Evolutionary conservation across 2,888 invertebrate species (phyloP), one percentile per base, ranked within the genome.

Genomic region (Holacanthella duospinosa): DNA sequence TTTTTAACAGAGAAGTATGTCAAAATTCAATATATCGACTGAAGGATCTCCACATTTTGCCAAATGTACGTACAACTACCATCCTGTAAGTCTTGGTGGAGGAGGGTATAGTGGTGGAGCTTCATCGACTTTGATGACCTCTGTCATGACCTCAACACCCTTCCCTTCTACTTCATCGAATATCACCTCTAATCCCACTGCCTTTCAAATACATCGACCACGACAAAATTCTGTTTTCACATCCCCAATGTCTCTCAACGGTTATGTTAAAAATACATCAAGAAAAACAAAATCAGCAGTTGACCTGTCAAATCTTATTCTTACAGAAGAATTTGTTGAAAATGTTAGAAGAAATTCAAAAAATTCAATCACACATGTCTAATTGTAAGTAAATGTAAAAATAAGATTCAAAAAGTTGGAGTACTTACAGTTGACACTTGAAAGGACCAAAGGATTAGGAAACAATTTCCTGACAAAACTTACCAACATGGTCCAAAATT

Each of bases 161-260:
- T 36, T 36, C 36, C 6, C 6, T 16, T 16, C 36, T 12, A 12
- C 36, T 36, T 16, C 36, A 12, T 16, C 6, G 36, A 6, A 6
- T 12, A 36, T 36, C 36, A 36, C 36, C 36, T n/a, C n/a, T n/a
- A n/a, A n/a, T n/a, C n/a, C n/a, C n/a, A n/a, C n/a, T n/a, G n/a
- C n/a, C n/a, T n/a, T n/a, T n/a, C n/a, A n/a, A n/a, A n/a, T n/a
- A n/a, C n/a, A n/a, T n/a, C n/a, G n/a, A n/a, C n/a, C n/a, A n/a
- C 79, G 87, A 16, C 86, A 90, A 79, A 91, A 91, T 78, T 91
- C 91, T 2, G 90, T 92, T 21, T 91, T 92, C 79, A 89, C 90
- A 36, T 86, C 88, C 64, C 71, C 72, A 27, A 57, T 84, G 68
- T 80, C 84, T 72, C 81, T 83, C 1, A 82, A 83, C 70, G 83